Percentiles rank a stretch among this genome's conserved stretches.
Evolutionary conservation across 2,797 vertebrate genomes (phyloP).

Genomic region (Anabacerthia variegaticeps): DNA sequence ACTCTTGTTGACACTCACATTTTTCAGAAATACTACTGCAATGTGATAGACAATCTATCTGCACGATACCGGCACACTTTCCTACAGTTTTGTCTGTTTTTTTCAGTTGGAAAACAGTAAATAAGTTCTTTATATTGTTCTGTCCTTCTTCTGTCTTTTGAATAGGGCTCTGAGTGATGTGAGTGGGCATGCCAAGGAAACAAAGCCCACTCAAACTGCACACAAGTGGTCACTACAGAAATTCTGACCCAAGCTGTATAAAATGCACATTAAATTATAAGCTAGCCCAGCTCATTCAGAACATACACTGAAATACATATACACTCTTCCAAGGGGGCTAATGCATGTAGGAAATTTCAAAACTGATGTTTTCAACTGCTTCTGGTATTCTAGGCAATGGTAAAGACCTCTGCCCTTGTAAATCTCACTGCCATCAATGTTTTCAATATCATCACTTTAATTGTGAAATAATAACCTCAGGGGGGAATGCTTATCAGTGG

Average conservation of each 20-base stretch:
- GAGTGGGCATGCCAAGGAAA: background rate
- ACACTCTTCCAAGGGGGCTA: background rate
- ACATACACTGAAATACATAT: background rate
- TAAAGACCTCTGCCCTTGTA: slow-evolving; percentile 20
- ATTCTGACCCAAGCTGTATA: background rate
- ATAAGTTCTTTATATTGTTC: background rate
- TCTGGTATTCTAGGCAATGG: background rate
- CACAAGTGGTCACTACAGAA: background rate
- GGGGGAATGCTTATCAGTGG: slow-evolving; percentile 35
- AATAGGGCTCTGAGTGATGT: background rate
- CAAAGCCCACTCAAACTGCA: background rate
- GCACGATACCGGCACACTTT: background rate
- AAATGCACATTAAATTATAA: background rate
- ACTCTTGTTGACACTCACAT: background rate
- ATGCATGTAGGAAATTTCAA: background rate
- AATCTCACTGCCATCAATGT: slow-evolving; percentile 31
- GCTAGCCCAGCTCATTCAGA: background rate
- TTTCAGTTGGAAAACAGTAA: background rate
- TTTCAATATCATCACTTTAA: slow-evolving; percentile 58
- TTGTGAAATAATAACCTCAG: slow-evolving; percentile 58
- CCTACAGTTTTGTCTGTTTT: background rate
- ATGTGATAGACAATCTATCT: background rate
- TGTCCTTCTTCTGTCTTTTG: background rate
- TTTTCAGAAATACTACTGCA: background rate
- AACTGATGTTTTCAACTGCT: background rate